These are phyloP conservation scores for Lutraria lutraria DNA, from an alignment of 2,888 invertebrate genomes.

Conservation along the genomic window DNA sequence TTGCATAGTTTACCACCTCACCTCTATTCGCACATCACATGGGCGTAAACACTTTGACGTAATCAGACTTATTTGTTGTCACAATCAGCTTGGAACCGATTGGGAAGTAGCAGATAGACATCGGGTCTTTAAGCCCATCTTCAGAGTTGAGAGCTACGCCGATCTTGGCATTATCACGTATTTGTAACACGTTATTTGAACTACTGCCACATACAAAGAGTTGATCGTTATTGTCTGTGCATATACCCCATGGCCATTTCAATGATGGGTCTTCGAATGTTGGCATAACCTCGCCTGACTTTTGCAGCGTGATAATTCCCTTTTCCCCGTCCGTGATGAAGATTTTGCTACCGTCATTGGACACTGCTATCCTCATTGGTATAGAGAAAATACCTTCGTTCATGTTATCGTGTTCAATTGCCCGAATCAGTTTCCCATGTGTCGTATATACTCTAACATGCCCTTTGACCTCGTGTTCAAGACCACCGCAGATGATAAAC, in stretches of 20 bases:
- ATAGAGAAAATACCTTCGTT: slow-evolving; percentile 48
- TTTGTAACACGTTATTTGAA: slow-evolving; percentile 52
- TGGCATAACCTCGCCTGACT: slow-evolving; percentile 49
- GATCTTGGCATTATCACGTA: slow-evolving; percentile 46
- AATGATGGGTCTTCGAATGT: slow-evolving; percentile 40
- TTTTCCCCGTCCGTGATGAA: slow-evolving; percentile 54
- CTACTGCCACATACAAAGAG: slow-evolving; percentile 53
- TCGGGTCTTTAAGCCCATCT: slow-evolving; percentile 53
- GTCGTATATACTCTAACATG: slow-evolving; percentile 53
- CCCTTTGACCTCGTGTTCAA: slow-evolving; percentile 51
- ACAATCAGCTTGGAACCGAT: slow-evolving; percentile 48
- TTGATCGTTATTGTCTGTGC: slow-evolving; percentile 54
- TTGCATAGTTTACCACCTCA: too few species aligned
- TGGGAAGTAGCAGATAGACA: slow-evolving; percentile 48
- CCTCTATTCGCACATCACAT: slow-evolving; percentile 2
- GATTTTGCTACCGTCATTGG: slow-evolving; percentile 52
- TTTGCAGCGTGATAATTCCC: slow-evolving; percentile 52
- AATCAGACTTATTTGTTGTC: slow-evolving; percentile 46
- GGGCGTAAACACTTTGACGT: slow-evolving; percentile 57
- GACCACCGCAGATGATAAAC: slow-evolving; percentile 57
- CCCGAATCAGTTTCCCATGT: slow-evolving; percentile 51
- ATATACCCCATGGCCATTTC: slow-evolving; percentile 57
- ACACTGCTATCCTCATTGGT: slow-evolving; percentile 48
- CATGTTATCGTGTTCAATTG: slow-evolving; percentile 56
- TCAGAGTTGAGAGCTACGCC: slow-evolving; percentile 44